A percentile compares a stretch with the other conserved stretches of the same genome.
Conservation (phyloP, 2,113 vertebrate genomes). For the Podocnemis expansa region DNA sequence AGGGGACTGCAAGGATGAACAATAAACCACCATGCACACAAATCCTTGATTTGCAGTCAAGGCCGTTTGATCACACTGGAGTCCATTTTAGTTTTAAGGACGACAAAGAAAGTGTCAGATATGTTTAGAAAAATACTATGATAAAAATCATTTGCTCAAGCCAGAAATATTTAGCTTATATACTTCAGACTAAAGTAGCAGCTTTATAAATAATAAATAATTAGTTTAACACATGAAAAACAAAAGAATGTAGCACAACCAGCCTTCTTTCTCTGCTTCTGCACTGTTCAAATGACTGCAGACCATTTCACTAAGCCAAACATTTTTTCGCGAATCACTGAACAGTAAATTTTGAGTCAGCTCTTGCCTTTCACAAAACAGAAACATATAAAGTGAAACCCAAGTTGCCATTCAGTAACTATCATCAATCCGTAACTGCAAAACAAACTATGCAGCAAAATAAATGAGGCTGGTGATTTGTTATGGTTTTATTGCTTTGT, state of each 20-base stretch:
- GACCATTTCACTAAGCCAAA: neutral
- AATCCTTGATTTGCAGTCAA: neutral
- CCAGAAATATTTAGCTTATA: neutral
- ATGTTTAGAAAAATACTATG: neutral
- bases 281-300: neutral
- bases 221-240: neutral
- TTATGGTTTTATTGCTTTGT: constrained; percentile 24
- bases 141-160: neutral
- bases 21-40: neutral
- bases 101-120: neutral
- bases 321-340: neutral
- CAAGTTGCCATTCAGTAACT: neutral
- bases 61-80: neutral
- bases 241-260: neutral
- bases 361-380: neutral
- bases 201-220: rapidly evolving
- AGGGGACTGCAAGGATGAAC: neutral
- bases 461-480: constrained; percentile 46
- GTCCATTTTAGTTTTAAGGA: neutral
- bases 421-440: neutral
- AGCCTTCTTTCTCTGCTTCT: neutral
- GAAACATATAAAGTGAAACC: neutral
- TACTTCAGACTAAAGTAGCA: rapidly evolving
- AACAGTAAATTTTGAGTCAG: neutral
- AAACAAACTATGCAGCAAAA: constrained; percentile 44